Evolutionary conservation across 2,888 invertebrate species (phyloP).

Genomic region (Pterostichus niger): DNA sequence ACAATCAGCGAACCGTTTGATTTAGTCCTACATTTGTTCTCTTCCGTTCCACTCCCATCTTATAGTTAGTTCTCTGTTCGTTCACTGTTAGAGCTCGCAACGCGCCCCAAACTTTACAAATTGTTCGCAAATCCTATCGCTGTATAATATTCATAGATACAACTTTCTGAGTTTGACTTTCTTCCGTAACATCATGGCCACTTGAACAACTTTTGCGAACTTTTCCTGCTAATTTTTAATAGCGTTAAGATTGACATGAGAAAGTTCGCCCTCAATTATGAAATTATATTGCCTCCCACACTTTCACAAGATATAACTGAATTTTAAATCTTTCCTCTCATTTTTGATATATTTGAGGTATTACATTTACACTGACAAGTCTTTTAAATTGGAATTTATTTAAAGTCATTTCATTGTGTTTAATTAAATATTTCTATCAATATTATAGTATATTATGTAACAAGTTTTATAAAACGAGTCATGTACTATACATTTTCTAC

Average conservation of each 20-base stretch:
- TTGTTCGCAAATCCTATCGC: slow-evolving; percentile 56
- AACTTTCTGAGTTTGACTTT: slow-evolving; percentile 51
- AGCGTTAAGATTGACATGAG: slow-evolving; percentile 46
- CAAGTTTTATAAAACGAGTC: too few species aligned
- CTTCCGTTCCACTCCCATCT: background rate
- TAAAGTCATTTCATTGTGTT: background rate
- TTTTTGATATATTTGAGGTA: background rate
- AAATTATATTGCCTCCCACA: slow-evolving; percentile 22
- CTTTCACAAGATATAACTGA: slow-evolving; percentile 13
- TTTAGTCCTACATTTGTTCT: slow-evolving; percentile 56
- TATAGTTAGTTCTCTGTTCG: slow-evolving; percentile 3
- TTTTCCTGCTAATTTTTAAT: slow-evolving; percentile 56
- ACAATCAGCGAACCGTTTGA: slow-evolving; percentile 59
- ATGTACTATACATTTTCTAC: too few species aligned
- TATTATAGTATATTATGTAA: too few species aligned
- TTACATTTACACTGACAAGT: background rate
- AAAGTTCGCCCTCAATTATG: slow-evolving; percentile 49
- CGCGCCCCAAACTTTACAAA: slow-evolving; percentile 53
- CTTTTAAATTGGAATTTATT: too few species aligned
- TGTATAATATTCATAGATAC: slow-evolving; percentile 62
- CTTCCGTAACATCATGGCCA: slow-evolving; percentile 42
- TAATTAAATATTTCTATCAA: too few species aligned
- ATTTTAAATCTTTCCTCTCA: slow-evolving; percentile 18
- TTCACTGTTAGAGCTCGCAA: slow-evolving; percentile 9
- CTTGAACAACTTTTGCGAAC: slow-evolving; percentile 49